Percentiles rank a stretch among this genome's conserved stretches.
These are phyloP conservation scores for Odontamblyopus rebecca DNA, from an alignment of 2,797 vertebrate species.

Conservation along the genomic window DNA sequence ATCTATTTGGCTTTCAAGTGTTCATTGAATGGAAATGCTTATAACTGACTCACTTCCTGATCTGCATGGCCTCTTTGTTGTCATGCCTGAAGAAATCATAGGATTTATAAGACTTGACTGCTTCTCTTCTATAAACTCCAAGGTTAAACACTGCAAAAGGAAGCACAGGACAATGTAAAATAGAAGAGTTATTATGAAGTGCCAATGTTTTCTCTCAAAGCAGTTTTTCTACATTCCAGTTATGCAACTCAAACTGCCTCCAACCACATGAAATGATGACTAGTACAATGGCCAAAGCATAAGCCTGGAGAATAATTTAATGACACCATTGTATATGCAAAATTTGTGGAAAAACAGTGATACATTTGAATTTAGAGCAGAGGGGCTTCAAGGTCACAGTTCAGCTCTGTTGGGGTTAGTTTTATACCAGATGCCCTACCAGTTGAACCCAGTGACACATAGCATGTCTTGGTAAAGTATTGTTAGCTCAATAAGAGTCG, in stretches of 20 bases:
- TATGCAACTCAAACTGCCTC: neutral
- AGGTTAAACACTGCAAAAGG: slow-evolving; percentile 85
- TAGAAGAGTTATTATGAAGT: neutral
- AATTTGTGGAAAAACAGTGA: too few species aligned
- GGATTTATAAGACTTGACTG: slow-evolving; percentile 84
- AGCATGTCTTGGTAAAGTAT: too few species aligned
- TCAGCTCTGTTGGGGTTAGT: too few species aligned
- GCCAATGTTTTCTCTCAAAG: slow-evolving; percentile 11
- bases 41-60: slow-evolving; percentile 80
- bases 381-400: too few species aligned
- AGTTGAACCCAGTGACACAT: too few species aligned
- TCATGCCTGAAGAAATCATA: slow-evolving; percentile 89
- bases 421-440: too few species aligned
- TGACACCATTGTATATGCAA: neutral
- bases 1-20: neutral
- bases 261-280: neutral
- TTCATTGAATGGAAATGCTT: neutral
- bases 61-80: slow-evolving; percentile 87
- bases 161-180: neutral
- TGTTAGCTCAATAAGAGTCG: too few species aligned
- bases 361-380: too few species aligned
- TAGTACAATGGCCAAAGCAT: neutral
- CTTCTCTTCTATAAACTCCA: slow-evolving; percentile 89
- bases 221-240: slow-evolving; percentile 33
- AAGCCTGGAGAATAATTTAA: neutral